Evolutionary conservation across 1,140 invertebrate genomes (phyloP), one percentile per base, ranked within the genome.

Genomic region (Sesamia nonagrioides): DNA sequence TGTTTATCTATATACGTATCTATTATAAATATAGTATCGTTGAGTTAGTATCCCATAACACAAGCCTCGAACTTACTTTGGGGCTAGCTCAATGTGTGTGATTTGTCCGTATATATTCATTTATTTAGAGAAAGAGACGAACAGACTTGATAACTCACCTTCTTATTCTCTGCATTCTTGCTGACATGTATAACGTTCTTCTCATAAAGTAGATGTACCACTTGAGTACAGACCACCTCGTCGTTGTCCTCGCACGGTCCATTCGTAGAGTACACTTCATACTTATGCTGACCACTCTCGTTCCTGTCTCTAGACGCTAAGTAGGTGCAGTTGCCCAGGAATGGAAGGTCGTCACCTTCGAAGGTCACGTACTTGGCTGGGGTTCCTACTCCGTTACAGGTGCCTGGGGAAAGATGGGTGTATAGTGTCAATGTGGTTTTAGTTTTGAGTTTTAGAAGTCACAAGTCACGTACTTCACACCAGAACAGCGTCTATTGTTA

Each of bases 321-420:
- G 85, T 98, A 98, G 0, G 97, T 97, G 88, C 98, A 98, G 86
- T 98, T 98, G 13, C 96, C 97, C 80, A 96, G 96, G 81, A 97
- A 97, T 0, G 96, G 97, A 63, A 97, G 96, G 82, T 97, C 97
- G 45, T 95, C 96, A 35, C 96, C 96, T 90, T 98, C 97, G 80
- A 97, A 98, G 40, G 96, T 97, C 40, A 97, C 92, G 83, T 97
- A 97, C 72, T 91, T 92, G 72, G 97, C 96, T 0, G 97, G 96
- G 48, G 96, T 96, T 0, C 97, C 97, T 60, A 97, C 94, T 0
- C 97, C 96, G 66, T 97, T 96, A 87, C 98, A 98, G 0, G 95
- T 88, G 84, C 96, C 96, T 96, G 81, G 2, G n/a, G 3, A 4
- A 27, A 3, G 54, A 11, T 37, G 17, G 11, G 66, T 71, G 61